Evolutionary conservation across 2,888 invertebrate species (phyloP), one percentile per base, ranked within the genome.

Genomic region (Polyommatus iphigenia): DNA sequence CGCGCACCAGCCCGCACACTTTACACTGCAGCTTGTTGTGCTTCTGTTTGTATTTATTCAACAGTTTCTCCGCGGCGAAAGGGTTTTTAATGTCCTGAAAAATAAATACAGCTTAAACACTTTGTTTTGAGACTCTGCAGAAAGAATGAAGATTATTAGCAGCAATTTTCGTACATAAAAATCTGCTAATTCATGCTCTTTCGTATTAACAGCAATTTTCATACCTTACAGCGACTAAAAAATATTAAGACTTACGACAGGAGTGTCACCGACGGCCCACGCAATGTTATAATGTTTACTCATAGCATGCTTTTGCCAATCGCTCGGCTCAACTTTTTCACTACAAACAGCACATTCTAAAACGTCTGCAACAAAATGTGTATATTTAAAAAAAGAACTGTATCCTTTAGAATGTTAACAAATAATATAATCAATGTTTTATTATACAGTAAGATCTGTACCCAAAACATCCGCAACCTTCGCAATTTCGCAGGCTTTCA

Each of bases 81-180:
- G 90, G 85, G 82, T 95, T 91, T 79, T 89, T 91, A 50, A 95
- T 83, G 84, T 96, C 94, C 95, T 96, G 13, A 20, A 8, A 59
- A 59, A 20, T 59, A 0, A 20, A 0, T 59, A 20, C 7, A 59
- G 8, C 8, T n/a, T n/a, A n/a, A n/a, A n/a, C 1, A 50, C 50
- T 15, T 15, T 10, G 10, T 41, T 41, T 41, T 41, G 41, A 41
- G 10, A 50, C 15, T 50, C 5, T 50, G 15, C 50, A 15, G 50
- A 4, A 50, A 4, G 3, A 50, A 15, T 50, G 50, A 15, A 50
- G 7, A 41, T 10, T 41, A 41, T 10, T 2, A 46, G 10, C 41
- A 46, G 41, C 10, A 46, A 13, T 10, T 10, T 13, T n/a, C n/a
- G n/a, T n/a, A n/a, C n/a, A n/a, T n/a, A n/a, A n/a, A n/a, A n/a